Conservation (phyloP, 2,888 invertebrate genomes). For the Parnassius orleans region DNA sequence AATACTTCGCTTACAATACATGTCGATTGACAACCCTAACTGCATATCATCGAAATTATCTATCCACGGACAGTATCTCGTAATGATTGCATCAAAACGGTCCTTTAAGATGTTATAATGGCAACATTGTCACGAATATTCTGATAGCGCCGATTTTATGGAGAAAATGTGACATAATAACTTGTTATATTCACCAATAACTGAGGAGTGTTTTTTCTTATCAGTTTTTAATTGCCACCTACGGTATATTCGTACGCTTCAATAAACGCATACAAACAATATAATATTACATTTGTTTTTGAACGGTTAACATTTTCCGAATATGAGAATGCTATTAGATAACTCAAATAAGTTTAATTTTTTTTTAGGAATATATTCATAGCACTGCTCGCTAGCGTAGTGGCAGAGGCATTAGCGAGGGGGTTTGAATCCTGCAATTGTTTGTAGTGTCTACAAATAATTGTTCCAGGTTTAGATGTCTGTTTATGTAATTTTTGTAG, state of each 20-base stretch:
- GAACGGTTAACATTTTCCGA: too few relatives aligned
- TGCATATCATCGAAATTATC: constrained; percentile 13
- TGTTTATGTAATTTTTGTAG: too few relatives aligned
- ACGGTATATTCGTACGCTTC: constrained; percentile 12
- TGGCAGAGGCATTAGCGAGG: too few relatives aligned
- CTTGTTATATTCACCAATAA: constrained; percentile 8
- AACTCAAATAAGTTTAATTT: too few relatives aligned
- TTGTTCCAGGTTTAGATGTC: too few relatives aligned
- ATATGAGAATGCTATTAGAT: too few relatives aligned
- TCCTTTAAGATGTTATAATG: constrained; percentile 33
- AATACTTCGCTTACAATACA: too few relatives aligned
- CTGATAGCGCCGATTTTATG: constrained; percentile 29
- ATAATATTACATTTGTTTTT: constrained; percentile 4
- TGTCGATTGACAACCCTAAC: not conserved
- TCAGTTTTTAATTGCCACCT: constrained; percentile 20
- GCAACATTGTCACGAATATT: constrained; percentile 34
- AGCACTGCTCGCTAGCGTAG: too few relatives aligned
- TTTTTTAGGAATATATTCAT: too few relatives aligned
- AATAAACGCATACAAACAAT: constrained; percentile 7
- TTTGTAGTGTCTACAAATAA: too few relatives aligned
- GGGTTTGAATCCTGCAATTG: too few relatives aligned
- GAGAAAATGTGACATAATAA: constrained; percentile 23
- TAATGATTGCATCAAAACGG: constrained; percentile 33
- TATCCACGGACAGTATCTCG: constrained; percentile 13
- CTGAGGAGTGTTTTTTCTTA: constrained; percentile 21